Base-by-base conservation (phyloP, 2,888 invertebrate species). In the Dendrolimus houi region DNA sequence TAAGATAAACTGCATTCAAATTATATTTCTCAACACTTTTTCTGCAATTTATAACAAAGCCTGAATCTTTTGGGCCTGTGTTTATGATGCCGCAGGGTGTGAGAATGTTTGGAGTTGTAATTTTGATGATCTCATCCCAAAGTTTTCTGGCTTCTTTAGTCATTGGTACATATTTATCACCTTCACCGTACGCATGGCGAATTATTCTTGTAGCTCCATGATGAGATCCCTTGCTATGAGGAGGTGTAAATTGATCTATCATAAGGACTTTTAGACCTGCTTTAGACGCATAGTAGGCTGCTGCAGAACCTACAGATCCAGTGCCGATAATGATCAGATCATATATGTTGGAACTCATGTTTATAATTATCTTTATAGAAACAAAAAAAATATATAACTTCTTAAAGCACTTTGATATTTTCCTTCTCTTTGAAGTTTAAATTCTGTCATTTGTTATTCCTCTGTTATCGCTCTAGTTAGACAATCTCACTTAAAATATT, bases 291-390 rank as follows among this genome's bases (percentile, higher is more conserved):
- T 56, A 59, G 42, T 59, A 57, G 8, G 57, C 59, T 0, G 57
- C 54, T 9, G 59, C 53, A 17, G 59, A 59, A 7, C 57, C 57
- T 6, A 54, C 59, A 0, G 59, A 59, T 6, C 59, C 59, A 41
- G 55, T 59, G 8, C 58, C 58, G 10, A 56, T 53, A 41, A 59
- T 42, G 13, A 59, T 56, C 40, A 59, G 55, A 55, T 59, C 58
- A 12, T 52, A 55, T n/a, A 47, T 12, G 12, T 47, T 3, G 9
- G 10, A 47, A 47, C 47, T 47, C 47, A 47, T 47, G 6, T 10
- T 12, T 47, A 47, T 29, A 29, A 29, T 29, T 6, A 29, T 6
- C 29, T 29, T 3, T 29, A 6, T 29, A 29, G 6, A 29, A 29
- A 29, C 29, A 29, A 29, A 29, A 29, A 17, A 29, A 29, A 29